These are phyloP conservation scores for Chiloscyllium plagiosum DNA, from an alignment of 2,113 vertebrate species.

Conservation along the genomic window DNA sequence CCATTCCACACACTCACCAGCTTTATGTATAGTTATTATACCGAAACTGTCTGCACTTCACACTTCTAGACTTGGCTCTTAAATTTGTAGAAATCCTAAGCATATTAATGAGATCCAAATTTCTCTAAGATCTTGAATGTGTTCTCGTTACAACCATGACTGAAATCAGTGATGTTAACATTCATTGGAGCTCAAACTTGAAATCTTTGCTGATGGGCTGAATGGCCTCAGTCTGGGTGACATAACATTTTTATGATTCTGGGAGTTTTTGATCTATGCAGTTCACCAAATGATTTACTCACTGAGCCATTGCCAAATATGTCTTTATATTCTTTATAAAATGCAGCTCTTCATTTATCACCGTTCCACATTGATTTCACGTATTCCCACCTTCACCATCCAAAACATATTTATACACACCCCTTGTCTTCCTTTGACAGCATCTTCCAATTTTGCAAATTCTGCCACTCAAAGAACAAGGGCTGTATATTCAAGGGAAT, in stretches of 20 bases:
- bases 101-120: neutral
- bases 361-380: neutral
- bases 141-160: neutral
- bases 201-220: neutral
- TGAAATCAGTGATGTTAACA: neutral
- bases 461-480: too few species aligned
- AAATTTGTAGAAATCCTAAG: neutral
- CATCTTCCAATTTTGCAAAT: too few species aligned
- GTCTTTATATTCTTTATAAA: neutral
- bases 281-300: neutral
- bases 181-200: neutral
- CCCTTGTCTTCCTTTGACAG: neutral
- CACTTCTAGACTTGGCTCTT: neutral
- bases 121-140: neutral
- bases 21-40: neutral
- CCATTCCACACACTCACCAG: neutral
- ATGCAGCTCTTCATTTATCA: neutral
- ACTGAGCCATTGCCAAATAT: neutral
- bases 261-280: neutral
- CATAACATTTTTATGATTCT: too few species aligned
- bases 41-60: neutral
- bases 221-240: too few species aligned
- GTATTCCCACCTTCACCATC: neutral
- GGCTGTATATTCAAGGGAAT: too few species aligned
- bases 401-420: neutral